Evolutionary conservation across 1,140 invertebrate species (phyloP), one percentile per base, ranked within the genome.

Genomic region (Bombus superbus): DNA sequence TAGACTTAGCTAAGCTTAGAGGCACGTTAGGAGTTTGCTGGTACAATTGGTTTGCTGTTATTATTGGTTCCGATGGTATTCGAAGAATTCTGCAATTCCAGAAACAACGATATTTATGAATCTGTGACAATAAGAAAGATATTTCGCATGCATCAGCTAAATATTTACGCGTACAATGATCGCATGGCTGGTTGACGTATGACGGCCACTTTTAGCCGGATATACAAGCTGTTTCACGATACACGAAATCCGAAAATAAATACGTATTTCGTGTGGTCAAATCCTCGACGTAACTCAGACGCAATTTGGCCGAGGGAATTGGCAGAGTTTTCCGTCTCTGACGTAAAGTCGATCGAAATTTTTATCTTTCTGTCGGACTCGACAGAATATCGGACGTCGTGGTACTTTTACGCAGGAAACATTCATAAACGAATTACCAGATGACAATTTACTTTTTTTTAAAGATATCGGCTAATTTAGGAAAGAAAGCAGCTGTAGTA

Each of bases 131-230:
- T 53, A 22, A 53, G 8, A 53, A 22, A 53, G 47, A 6, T 4
- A 53, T 53, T 22, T 53, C 47, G 47, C 47, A 15, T 64, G 4
- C 32, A 66, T 35, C 64, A n/a, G n/a, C 35, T 25, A 68, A 68
- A 68, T 38, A 68, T 68, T 68, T 62, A n/a, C 59, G 28, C 11
- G 59, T 80, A 1, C 79, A 42, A 59, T 15, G 25, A 81, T 81
- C 66, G 66, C 22, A 25, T 38, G 28, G 66, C 47, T 53, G 18
- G 18, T 53, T 53, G 47, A 53, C 66, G 38, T 64, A 57, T 28
- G 15, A 25, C 18, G 47, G 75, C 82, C 69, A 86, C 77, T 57
- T 76, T 88, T 71, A 77, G 42, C 59, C 42, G 6, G 2, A 32
- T 32, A 9, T 44, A 71, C 35, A 71, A 35, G 38, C 76, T 74